Evolutionary conservation across 1,140 invertebrate genomes (phyloP).

Genomic region (Drosophila nannoptera): DNA sequence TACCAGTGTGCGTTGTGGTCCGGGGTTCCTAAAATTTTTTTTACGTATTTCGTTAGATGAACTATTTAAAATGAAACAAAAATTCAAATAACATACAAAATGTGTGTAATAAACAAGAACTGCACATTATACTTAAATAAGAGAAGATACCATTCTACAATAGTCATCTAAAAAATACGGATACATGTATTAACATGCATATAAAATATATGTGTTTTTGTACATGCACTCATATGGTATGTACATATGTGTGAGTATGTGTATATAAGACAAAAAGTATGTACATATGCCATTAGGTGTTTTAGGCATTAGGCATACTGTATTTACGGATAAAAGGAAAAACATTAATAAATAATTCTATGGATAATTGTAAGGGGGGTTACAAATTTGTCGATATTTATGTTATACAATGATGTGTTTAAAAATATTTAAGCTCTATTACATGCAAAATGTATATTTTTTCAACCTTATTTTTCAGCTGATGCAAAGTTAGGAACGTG

Average conservation of each 20-base stretch:
- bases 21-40: conserved; percentile 5
- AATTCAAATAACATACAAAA: neutral
- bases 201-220: neutral
- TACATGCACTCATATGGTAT: neutral
- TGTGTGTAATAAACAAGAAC: neutral
- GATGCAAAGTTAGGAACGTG: conserved; percentile 17
- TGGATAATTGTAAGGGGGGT: neutral
- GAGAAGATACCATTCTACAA: neutral
- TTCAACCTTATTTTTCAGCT: conserved; percentile 8
- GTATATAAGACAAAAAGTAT: neutral
- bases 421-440: too few relatives aligned
- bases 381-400: neutral
- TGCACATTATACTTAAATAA: neutral
- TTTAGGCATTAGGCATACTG: too few relatives aligned
- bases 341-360: neutral
- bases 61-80: neutral
- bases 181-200: neutral
- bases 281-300: neutral
- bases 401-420: neutral
- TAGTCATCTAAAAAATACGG: too few relatives aligned
- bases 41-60: neutral
- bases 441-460: neutral
- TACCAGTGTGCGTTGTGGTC: conserved; percentile 6
- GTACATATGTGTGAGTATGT: neutral
- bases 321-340: too few relatives aligned